These are phyloP conservation scores for Alligator sinensis DNA, from an alignment of 2,113 vertebrate genomes.

Conservation along the genomic window DNA sequence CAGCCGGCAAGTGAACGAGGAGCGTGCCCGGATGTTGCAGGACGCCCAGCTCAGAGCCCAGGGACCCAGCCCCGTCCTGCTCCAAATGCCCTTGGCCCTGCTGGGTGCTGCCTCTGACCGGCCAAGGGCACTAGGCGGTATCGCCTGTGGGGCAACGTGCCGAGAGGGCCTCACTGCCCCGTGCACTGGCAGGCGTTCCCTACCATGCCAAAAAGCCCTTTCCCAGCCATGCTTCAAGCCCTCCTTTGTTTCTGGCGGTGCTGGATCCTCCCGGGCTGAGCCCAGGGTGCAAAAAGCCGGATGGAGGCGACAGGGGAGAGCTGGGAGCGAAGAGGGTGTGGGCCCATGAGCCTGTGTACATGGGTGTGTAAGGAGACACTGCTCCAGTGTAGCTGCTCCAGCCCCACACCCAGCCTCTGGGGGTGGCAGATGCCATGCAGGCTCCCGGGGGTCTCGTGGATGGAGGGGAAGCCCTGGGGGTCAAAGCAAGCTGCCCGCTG, in stretches of 20 bases:
- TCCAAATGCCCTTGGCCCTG: too few species aligned
- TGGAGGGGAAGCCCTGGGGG: not conserved
- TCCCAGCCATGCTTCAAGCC: not conserved
- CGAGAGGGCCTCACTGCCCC: rapidly evolving
- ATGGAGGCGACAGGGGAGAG: not conserved
- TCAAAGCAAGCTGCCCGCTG: too few species aligned
- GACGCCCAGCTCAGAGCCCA: not conserved
- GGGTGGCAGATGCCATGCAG: too few species aligned
- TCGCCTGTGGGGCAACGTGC: not conserved
- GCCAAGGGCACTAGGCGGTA: rapidly evolving
- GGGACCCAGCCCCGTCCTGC: too few species aligned
- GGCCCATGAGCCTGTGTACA: too few species aligned
- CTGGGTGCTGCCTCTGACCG: rapidly evolving
- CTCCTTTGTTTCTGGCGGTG: rapidly evolving
- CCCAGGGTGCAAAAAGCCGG: not conserved
- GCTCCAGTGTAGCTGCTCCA: too few species aligned
- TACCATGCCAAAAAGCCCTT: not conserved
- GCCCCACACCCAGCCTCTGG: too few species aligned
- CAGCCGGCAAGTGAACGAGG: not conserved
- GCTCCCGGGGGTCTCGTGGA: not conserved
- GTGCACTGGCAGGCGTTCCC: too few species aligned
- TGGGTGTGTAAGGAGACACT: too few species aligned
- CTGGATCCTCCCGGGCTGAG: not conserved
- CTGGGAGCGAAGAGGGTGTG: not conserved
- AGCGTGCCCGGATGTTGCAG: too few species aligned